phyloP scores from a whole-genome alignment of 2,113 vertebrate genomes.

The Otus sunia region DNA sequence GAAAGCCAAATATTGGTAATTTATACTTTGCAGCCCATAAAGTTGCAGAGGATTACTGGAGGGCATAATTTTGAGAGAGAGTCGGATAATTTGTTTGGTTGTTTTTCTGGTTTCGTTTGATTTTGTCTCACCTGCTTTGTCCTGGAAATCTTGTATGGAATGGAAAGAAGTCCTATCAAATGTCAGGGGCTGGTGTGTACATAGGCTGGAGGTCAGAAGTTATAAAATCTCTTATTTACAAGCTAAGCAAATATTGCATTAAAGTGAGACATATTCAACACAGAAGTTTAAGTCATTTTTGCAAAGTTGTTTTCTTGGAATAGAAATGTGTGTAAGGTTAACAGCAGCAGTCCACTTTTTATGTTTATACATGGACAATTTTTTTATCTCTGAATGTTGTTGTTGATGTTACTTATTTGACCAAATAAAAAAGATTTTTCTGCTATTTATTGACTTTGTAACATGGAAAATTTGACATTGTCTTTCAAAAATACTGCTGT shows the following conservation, averaged over 20 bases:
- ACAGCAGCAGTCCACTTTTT: background rate
- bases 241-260: background rate
- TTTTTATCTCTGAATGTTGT: background rate
- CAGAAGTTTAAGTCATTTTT: background rate
- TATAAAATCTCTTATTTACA: background rate
- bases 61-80: background rate
- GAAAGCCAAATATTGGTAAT: background rate
- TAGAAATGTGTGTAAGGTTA: background rate
- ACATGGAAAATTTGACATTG: background rate
- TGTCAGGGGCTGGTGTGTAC: background rate
- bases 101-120: background rate
- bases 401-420: background rate
- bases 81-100: accelerated
- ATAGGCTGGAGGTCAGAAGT: background rate
- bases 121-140: background rate
- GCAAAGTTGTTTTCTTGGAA: background rate
- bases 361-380: background rate
- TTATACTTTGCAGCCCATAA: background rate
- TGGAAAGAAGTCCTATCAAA: background rate
- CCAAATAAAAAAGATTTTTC: background rate
- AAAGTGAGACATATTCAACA: background rate
- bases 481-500: background rate
- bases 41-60: background rate
- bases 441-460: background rate
- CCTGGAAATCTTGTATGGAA: background rate